Evolutionary conservation across 2,113 vertebrate genomes (phyloP), one percentile per base, ranked within the genome.

Genomic region (Tapirus terrestris): DNA sequence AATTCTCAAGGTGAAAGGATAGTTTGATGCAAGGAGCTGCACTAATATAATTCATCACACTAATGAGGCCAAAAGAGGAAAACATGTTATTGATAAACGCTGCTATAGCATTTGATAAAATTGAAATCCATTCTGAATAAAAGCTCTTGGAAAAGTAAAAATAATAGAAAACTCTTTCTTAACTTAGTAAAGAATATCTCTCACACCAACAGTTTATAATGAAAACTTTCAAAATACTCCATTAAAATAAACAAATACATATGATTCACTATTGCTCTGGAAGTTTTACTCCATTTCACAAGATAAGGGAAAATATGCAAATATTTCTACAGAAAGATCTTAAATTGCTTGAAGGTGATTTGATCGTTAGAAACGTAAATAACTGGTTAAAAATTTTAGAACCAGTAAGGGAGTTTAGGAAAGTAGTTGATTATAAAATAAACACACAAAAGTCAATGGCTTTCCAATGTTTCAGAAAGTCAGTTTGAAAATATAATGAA

Each of bases 191-290:
- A 95, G 16, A 94, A 25, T 61, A 39, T 63, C 31, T 81, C 65
- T 79, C 48, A 72, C 1, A 63, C 4, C 16, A 94, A 58, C 0
- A 67, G 45, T 76, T 88, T 29, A 61, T 17, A 93, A 63, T 43
- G 17, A 90, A 48, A 96, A 81, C 17, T 76, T 97, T 18, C 5
- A 91, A 91, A 93, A 88, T 91, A 67, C 70, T 92, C 23, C 29
- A 58, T 43, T 89, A 63, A 79, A 95, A 91, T 80, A 76, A 39
- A 27, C 43, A 91, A 95, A 94, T 70, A 43, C 2, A 53, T 80
- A 18, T 36, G 5, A 60, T 60, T 96, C 18, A 36, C 61, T 89
- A 39, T 63, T 89, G 8, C 1, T 76, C 29, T 68, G 82, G 45
- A 94, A 58, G 33, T 70, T 48, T 63, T 48, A 70, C 6, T 67